These are phyloP conservation scores for Chrysopilus asiliformis DNA, from an alignment of 2,888 invertebrate genomes.

Conservation along the genomic window DNA sequence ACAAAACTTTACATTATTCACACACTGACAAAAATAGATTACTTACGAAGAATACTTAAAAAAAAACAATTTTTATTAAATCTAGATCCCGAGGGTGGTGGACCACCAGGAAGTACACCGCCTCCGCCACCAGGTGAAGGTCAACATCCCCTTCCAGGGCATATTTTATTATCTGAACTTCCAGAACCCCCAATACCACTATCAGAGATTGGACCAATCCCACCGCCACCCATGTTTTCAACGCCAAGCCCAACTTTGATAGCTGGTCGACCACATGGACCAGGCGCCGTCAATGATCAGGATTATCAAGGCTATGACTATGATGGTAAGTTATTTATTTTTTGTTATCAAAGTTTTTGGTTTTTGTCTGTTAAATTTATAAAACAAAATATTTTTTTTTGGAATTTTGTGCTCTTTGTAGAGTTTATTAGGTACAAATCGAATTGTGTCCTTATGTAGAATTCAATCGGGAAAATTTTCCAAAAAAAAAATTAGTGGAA, in stretches of 20 bases:
- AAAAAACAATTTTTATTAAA: conserved; percentile 8
- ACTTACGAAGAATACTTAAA: neutral
- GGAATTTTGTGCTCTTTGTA: too few species aligned
- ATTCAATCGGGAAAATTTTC: too few species aligned
- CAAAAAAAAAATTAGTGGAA: too few species aligned
- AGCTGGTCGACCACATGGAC: conserved; percentile 40
- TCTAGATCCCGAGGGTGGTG: conserved; percentile 47
- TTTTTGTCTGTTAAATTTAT: too few species aligned
- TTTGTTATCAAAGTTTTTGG: too few species aligned
- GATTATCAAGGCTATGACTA: conserved; percentile 47
- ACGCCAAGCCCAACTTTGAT: conserved; percentile 64
- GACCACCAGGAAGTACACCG: conserved; percentile 34
- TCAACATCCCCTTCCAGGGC: conserved; percentile 34
- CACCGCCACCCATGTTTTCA: conserved; percentile 92
- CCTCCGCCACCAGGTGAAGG: conserved; percentile 30
- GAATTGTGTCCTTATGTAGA: too few species aligned
- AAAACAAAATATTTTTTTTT: too few species aligned
- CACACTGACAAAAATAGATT: neutral
- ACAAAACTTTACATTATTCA: too few species aligned
- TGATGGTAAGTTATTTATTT: conserved; percentile 43
- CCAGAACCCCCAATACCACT: conserved; percentile 86
- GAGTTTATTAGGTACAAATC: too few species aligned
- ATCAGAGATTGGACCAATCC: conserved; percentile 86
- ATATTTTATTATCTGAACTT: conserved; percentile 68
- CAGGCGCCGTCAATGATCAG: conserved; percentile 34